These are phyloP conservation scores for Aegithalos caudatus DNA, from an alignment of 2,113 vertebrate genomes.

Conservation along the genomic window DNA sequence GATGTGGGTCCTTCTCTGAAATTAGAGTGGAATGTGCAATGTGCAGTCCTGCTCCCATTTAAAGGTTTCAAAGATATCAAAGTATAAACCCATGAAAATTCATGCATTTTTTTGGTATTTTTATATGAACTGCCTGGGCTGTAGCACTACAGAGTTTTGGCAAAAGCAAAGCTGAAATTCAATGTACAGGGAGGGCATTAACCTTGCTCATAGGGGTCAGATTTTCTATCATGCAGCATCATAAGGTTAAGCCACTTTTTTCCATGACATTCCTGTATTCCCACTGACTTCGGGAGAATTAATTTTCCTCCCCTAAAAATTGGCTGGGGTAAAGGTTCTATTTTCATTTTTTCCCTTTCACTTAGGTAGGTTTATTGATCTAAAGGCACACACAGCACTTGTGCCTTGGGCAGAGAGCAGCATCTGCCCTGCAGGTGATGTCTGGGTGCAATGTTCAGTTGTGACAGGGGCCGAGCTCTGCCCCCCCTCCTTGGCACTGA, in stretches of 20 bases:
- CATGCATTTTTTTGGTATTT: neutral
- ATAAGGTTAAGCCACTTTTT: neutral
- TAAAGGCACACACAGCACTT: neutral
- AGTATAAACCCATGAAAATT: neutral
- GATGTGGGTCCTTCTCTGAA: neutral
- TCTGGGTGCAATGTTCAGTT: neutral
- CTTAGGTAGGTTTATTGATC: neutral
- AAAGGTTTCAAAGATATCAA: neutral
- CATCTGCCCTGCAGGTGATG: neutral
- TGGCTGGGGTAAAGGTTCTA: neutral
- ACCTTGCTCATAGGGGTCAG: neutral
- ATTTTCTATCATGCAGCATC: neutral
- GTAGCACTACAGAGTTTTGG: neutral
- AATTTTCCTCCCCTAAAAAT: neutral
- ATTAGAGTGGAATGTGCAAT: neutral
- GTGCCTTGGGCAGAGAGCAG: neutral
- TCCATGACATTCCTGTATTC: neutral
- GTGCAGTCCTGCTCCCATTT: neutral
- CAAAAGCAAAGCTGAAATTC: neutral
- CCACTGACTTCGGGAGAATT: neutral
- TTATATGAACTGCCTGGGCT: neutral
- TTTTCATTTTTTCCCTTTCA: neutral
- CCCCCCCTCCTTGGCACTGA: neutral
- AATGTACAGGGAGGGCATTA: accelerated
- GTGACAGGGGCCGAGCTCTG: neutral